Evolutionary conservation across 2,797 vertebrate genomes (phyloP).

Genomic region (Helicolenus hilgendorfi): DNA sequence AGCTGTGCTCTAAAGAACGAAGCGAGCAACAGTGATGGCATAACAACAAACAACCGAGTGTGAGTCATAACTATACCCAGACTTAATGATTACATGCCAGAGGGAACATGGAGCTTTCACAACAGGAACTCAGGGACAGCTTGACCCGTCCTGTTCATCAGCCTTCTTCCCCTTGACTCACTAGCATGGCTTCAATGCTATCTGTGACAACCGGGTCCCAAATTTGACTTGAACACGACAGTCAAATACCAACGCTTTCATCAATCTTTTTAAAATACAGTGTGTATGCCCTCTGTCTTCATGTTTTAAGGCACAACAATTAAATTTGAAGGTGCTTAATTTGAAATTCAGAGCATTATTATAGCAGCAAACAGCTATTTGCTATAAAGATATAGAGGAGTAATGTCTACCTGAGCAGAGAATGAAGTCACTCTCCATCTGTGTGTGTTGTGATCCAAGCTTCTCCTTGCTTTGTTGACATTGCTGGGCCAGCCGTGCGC

Average conservation of each 20-base stretch:
- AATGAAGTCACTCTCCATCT: neutral
- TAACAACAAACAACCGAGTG: conserved; percentile 18
- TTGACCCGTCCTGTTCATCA: neutral
- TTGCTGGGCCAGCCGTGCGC: too few species aligned
- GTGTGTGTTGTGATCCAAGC: neutral
- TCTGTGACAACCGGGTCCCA: neutral
- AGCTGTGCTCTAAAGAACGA: neutral
- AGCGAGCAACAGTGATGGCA: conserved; percentile 4
- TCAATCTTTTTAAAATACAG: neutral
- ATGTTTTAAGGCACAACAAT: neutral
- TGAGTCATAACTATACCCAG: conserved; percentile 61
- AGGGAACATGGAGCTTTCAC: conserved; percentile 10
- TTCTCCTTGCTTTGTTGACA: neutral
- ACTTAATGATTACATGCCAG: conserved; percentile 42
- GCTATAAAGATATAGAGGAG: neutral
- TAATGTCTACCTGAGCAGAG: neutral
- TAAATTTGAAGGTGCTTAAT: too few species aligned
- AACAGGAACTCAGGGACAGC: neutral
- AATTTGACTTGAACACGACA: neutral
- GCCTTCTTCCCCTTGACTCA: neutral
- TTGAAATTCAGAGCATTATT: neutral
- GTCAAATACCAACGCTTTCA: neutral
- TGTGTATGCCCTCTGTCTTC: neutral
- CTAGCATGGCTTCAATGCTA: neutral
- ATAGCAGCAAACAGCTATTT: neutral